A percentile compares a stretch with the other conserved stretches of the same genome.
Conservation (phyloP, 2,888 invertebrate species). For the Aelia acuminata region DNA sequence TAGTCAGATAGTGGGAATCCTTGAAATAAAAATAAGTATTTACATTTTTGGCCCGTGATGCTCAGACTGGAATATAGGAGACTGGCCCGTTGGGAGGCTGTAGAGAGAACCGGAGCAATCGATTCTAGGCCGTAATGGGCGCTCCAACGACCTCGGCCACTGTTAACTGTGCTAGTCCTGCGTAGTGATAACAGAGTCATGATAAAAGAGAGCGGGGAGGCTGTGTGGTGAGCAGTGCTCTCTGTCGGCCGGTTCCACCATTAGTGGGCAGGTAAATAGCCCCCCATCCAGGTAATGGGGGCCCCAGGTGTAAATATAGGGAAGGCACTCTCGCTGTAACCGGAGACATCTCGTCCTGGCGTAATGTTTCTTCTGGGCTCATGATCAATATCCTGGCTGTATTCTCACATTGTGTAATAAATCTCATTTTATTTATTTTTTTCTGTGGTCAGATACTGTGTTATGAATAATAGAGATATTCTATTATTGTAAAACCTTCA, state of each 20-base stretch:
- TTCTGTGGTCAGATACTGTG: too few relatives aligned
- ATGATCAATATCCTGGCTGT: neutral
- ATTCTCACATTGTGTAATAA: too few relatives aligned
- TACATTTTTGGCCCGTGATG: too few relatives aligned
- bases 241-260: neutral
- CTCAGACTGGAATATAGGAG: neutral
- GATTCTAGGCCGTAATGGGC: neutral
- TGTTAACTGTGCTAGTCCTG: constrained; percentile 1
- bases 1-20: too few relatives aligned
- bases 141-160: neutral
- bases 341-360: neutral
- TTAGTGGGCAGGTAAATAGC: too few relatives aligned
- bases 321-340: neutral
- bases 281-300: constrained; percentile 9
- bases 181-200: constrained; percentile 23
- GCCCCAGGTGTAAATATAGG: neutral
- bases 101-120: neutral
- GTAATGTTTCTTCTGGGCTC: neutral
- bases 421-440: too few relatives aligned
- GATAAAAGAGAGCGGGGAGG: constrained; percentile 6
- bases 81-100: too few relatives aligned
- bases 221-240: neutral
- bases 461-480: too few relatives aligned
- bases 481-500: too few relatives aligned
- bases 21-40: too few relatives aligned